Percentiles rank a stretch among this genome's conserved stretches.
Conservation (phyloP, 2,113 vertebrate genomes). For the Ondatra zibethicus region DNA sequence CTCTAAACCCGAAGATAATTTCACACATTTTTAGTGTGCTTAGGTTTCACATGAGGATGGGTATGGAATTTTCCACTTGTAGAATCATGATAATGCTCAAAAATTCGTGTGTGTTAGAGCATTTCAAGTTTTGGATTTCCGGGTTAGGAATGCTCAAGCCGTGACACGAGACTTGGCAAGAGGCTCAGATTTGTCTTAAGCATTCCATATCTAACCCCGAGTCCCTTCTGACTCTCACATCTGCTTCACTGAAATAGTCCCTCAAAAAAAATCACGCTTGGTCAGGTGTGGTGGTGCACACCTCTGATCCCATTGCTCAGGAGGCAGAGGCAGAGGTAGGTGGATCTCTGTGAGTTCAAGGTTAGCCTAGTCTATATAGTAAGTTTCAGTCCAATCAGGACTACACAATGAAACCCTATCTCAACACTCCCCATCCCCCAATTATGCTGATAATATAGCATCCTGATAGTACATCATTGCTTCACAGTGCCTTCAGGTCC, state of each 20-base stretch:
- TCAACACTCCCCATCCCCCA: neutral
- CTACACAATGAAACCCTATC: neutral
- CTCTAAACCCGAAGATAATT: neutral
- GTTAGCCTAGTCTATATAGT: neutral
- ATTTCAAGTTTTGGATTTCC: neutral
- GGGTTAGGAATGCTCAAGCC: neutral
- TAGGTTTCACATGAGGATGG: neutral
- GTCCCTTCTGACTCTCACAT: neutral
- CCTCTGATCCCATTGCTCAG: neutral
- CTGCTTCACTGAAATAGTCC: neutral
- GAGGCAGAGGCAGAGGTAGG: neutral
- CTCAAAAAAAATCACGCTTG: neutral
- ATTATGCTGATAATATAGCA: neutral
- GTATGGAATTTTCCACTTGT: neutral
- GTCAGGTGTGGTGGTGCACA: neutral
- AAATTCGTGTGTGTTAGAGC: neutral
- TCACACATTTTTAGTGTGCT: neutral
- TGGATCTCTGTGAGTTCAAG: neutral
- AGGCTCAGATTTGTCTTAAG: neutral
- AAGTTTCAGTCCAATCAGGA: neutral
- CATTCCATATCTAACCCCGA: neutral
- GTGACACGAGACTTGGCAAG: neutral
- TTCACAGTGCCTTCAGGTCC: neutral
- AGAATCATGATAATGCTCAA: neutral
- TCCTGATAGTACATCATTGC: neutral